Evolutionary conservation across 2,888 invertebrate genomes (phyloP).

Genomic region (Scaptodrosophila latifasciaeformis): DNA sequence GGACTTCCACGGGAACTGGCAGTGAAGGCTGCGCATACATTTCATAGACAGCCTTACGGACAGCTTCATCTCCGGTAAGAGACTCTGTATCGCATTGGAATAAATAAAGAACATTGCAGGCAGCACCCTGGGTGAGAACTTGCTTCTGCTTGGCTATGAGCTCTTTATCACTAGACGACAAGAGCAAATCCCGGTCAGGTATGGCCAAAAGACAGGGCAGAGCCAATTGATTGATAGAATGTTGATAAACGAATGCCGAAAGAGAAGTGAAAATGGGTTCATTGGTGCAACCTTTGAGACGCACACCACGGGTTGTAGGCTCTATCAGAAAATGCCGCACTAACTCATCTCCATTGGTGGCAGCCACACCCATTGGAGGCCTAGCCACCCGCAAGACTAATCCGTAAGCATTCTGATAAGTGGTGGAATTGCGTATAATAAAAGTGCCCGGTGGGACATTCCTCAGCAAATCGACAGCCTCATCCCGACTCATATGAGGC

Average conservation of each 20-base stretch:
- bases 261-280: conserved; percentile 98
- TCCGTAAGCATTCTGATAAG: conserved; percentile 87
- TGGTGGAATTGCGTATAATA: conserved; percentile 94
- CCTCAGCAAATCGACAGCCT: conserved; percentile 91
- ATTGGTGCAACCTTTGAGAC: conserved; percentile 94
- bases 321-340: conserved; percentile 98
- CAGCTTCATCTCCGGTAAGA: conserved; percentile 89
- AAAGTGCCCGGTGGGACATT: conserved; percentile 94
- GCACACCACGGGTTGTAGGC: conserved; percentile 95
- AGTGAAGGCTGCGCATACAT: conserved; percentile 79
- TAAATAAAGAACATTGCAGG: conserved; percentile 95
- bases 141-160: conserved; percentile 60
- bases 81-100: conserved; percentile 94
- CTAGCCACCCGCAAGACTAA: conserved; percentile 93
- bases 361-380: conserved; percentile 82
- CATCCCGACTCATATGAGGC: conserved; percentile 94
- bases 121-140: conserved; percentile 82
- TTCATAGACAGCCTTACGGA: conserved; percentile 84
- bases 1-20: conserved; percentile 84
- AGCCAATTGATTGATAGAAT: conserved; percentile 96
- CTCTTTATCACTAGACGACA: conserved; percentile 37
- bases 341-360: conserved; percentile 82
- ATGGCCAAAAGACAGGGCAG: conserved; percentile 91
- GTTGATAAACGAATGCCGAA: conserved; percentile 97
- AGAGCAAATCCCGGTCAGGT: conserved; percentile 76